phyloP scores from a whole-genome alignment of 2,113 vertebrate species.

The Corynorhinus townsendii region DNA sequence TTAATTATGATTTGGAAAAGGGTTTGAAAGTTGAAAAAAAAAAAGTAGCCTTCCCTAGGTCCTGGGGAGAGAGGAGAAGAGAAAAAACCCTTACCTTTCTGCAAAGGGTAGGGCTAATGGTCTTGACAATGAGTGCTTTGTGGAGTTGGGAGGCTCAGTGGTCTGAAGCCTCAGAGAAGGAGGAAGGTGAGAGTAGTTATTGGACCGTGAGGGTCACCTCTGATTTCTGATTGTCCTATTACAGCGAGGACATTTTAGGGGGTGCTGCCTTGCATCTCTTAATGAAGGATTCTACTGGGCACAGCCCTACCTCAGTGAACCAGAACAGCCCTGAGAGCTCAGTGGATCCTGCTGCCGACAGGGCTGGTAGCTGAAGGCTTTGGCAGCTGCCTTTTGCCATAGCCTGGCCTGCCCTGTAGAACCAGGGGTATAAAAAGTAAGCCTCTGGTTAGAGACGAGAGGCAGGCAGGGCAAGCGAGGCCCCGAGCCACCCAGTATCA shows the following conservation, averaged over 20 bases:
- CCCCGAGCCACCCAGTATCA: slow-evolving; percentile 16
- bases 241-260: not conserved
- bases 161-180: accelerated
- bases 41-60: not conserved
- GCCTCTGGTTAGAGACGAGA: slow-evolving; percentile 40
- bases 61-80: not conserved
- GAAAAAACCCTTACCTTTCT: not conserved
- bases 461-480: not conserved
- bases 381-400: not conserved
- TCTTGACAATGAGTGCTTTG: not conserved
- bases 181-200: not conserved
- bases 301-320: not conserved
- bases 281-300: not conserved
- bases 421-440: slow-evolving; percentile 53
- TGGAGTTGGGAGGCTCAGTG: not conserved
- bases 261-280: not conserved
- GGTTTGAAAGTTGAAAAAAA: slow-evolving; percentile 19
- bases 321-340: not conserved
- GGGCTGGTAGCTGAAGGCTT: not conserved
- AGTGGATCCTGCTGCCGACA: not conserved
- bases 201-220: not conserved
- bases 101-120: not conserved
- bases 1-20: slow-evolving; percentile 23
- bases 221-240: not conserved
- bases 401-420: slow-evolving; percentile 23